These are phyloP conservation scores for Bicyclus anynana DNA, from an alignment of 1,140 invertebrate genomes.

Conservation along the genomic window DNA sequence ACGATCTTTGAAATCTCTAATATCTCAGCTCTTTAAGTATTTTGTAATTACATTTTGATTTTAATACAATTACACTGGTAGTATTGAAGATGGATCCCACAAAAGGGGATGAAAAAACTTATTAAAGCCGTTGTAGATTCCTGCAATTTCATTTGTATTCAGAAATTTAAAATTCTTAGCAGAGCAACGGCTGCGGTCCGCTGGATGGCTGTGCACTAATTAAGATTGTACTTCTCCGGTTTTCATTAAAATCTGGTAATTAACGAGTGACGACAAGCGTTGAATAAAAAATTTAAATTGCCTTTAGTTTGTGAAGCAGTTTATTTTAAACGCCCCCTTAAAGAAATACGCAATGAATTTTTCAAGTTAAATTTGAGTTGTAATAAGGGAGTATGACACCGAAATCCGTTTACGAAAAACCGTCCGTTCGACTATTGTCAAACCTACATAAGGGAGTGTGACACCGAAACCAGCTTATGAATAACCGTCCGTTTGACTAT, in stretches of 20 bases:
- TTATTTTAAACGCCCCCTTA: background rate
- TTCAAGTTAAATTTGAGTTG: no score
- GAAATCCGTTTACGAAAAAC: no score
- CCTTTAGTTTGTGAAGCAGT: background rate
- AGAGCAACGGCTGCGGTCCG: background rate
- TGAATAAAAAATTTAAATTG: constrained; percentile 1
- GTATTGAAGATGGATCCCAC: background rate
- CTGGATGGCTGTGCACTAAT: constrained; percentile 9
- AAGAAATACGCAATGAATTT: background rate
- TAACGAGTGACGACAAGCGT: background rate
- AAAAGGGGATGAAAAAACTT: constrained; percentile 3
- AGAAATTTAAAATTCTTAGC: constrained; percentile 16
- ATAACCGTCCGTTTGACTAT: no score
- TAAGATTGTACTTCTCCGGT: constrained; percentile 7
- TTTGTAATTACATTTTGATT: background rate
- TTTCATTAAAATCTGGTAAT: constrained; percentile 9
- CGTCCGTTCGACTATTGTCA: no score
- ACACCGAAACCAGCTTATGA: no score
- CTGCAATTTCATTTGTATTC: constrained; percentile 19
- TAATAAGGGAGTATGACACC: no score
- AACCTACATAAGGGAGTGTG: no score
- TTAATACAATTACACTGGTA: background rate
- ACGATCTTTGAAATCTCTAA: no score
- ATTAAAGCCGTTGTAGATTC: constrained; percentile 8
- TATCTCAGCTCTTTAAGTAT: no score